A percentile compares a stretch with the other conserved stretches of the same genome.
Conservation (phyloP, 1,140 invertebrate genomes). For the Diachasmimorpha longicaudata region DNA sequence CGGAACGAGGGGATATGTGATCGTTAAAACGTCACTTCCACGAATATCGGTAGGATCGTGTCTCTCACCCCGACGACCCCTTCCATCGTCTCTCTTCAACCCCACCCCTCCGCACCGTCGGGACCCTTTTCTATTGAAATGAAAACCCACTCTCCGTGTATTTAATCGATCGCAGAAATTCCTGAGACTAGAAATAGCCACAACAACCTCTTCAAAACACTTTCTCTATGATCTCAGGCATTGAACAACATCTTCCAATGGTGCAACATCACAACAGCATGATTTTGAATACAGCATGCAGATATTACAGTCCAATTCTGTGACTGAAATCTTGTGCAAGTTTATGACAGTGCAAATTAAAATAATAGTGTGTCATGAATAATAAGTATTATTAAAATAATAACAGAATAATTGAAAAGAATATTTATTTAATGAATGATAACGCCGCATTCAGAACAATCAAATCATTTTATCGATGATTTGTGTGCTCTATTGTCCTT, state of each 20-base stretch:
- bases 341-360: too few relatives aligned
- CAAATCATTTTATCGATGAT: too few relatives aligned
- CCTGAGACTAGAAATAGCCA: constrained; percentile 11
- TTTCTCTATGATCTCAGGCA: background rate
- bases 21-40: constrained; percentile 50
- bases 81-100: background rate
- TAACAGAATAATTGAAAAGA: too few relatives aligned
- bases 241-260: too few relatives aligned
- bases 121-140: background rate
- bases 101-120: background rate
- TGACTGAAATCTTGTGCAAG: too few relatives aligned
- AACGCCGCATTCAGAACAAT: too few relatives aligned
- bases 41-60: constrained; percentile 37
- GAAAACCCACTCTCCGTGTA: background rate
- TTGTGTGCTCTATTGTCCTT: too few relatives aligned
- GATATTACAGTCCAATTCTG: too few relatives aligned
- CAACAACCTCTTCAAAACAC: background rate
- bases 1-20: constrained; percentile 37
- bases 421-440: too few relatives aligned
- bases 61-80: background rate
- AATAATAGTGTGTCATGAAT: too few relatives aligned
- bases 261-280: background rate
- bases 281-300: background rate
- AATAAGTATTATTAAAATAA: too few relatives aligned
- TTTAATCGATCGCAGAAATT: constrained; percentile 15